Evolutionary conservation across 1,140 invertebrate species (phyloP).

Genomic region (Pantala flavescens): DNA sequence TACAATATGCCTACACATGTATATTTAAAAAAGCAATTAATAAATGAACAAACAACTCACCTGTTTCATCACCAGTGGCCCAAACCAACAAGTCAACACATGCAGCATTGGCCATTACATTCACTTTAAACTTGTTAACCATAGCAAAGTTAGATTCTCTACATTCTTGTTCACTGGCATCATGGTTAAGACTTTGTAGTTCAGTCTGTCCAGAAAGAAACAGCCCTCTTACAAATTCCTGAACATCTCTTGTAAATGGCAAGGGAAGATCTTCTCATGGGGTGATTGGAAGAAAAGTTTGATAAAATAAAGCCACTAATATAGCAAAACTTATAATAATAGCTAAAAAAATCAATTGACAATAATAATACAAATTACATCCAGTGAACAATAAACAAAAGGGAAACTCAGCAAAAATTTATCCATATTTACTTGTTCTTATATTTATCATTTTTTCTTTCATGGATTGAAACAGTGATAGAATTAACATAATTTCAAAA

Average conservation of each 20-base stretch:
- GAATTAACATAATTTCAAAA: no score
- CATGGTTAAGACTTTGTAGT: slow-evolving; percentile 69
- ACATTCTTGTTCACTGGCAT: slow-evolving; percentile 68
- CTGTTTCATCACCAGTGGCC: slow-evolving; percentile 93
- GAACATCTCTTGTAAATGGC: slow-evolving; percentile 88
- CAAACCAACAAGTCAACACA: slow-evolving; percentile 96
- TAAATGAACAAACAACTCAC: slow-evolving; percentile 44
- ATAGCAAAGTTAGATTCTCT: slow-evolving; percentile 64
- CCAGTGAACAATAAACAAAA: no score
- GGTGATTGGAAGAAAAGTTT: slow-evolving; percentile 16
- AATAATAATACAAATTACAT: neutral
- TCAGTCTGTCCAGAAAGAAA: slow-evolving; percentile 89
- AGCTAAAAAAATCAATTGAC: slow-evolving; percentile 8
- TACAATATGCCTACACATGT: no score
- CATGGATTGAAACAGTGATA: no score
- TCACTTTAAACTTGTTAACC: slow-evolving; percentile 87
- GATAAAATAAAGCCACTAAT: neutral
- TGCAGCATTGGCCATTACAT: slow-evolving; percentile 92
- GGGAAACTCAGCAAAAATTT: no score
- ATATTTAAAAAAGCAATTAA: no score
- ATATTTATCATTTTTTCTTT: no score
- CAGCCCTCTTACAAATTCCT: slow-evolving; percentile 77
- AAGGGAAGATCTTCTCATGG: slow-evolving; percentile 58
- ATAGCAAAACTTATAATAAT: slow-evolving; percentile 5
- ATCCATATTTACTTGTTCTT: no score